Base-by-base conservation (phyloP, 2,888 invertebrate species). In the Calameuta idolon region DNA sequence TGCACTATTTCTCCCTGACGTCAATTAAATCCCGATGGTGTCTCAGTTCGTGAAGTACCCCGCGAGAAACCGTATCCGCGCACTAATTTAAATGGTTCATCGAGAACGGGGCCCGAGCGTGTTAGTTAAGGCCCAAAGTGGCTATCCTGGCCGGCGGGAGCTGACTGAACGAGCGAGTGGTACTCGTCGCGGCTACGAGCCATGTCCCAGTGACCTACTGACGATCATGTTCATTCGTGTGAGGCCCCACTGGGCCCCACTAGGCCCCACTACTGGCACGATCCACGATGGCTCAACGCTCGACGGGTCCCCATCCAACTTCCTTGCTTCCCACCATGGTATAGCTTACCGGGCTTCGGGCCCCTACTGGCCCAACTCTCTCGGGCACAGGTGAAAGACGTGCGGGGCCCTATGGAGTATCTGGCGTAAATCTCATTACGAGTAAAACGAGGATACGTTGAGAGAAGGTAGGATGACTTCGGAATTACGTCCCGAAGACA, bases 131-230 rank as follows among this genome's bases (percentile, higher is more conserved):
- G 86, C 88, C 88, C 88, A 88, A 85, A 87, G 87, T 89, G 89
- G 85, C 87, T 90, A 86, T 86, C 87, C 85, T 89, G 90, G 88
- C 90, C 89, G 90, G 87, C 89, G 90, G 85, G 88, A 88, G 90
- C 89, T 89, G 89, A 91, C 91, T 91, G 91, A 90, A 89, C 88
- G 89, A 88, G 87, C 87, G 84, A 87, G 86, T 87, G 86, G 87
- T 85, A 84, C 89, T 90, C 87, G 88, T 89, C 89, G 89, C 87
- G 87, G 87, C 88, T 87, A 85, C 86, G 86, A 90, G 90, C 88
- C 88, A 85, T 88, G 91, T 90, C 90, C 91, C 88, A 91, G 89
- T 91, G 91, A 91, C 91, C 91, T 91, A 91, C 91, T 91, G 84
- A 85, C 83, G 86, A 85, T 86, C 87, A 82, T 86, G 85, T 86